Evolutionary conservation across 2,888 invertebrate genomes (phyloP).

Genomic region (Amphipoea lucens): DNA sequence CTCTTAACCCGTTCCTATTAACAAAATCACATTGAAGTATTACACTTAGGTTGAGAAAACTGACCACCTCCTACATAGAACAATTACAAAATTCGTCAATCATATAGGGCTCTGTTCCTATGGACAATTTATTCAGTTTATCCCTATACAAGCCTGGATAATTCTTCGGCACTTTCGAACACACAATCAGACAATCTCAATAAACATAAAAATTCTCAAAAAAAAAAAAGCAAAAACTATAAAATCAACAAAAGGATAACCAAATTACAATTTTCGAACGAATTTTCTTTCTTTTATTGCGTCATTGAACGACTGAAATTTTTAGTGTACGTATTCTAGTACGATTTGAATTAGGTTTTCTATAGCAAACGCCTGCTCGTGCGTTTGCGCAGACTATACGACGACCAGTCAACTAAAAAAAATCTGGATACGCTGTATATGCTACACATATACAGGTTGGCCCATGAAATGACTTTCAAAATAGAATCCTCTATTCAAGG

Average conservation of each 20-base stretch:
- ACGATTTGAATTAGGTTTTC: neutral
- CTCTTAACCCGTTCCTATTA: neutral
- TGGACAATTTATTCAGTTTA: neutral
- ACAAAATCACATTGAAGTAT: conserved; percentile 16
- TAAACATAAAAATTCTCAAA: neutral
- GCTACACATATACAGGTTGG: neutral
- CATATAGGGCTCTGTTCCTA: neutral
- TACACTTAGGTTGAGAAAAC: neutral
- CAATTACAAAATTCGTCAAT: neutral
- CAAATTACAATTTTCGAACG: neutral
- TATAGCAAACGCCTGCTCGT: neutral
- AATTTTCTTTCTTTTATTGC: neutral
- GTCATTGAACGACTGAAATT: neutral
- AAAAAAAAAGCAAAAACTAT: neutral
- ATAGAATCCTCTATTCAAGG: neutral
- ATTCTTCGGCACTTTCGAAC: neutral
- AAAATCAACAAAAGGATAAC: conserved; percentile 5
- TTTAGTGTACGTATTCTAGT: neutral
- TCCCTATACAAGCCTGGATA: neutral
- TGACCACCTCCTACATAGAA: neutral
- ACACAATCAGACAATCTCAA: neutral
- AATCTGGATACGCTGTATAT: neutral
- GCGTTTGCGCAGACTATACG: neutral
- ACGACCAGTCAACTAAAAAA: neutral
- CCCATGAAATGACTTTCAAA: neutral